phyloP scores from a whole-genome alignment of 2,888 invertebrate species.

The Pemphredon lugubris region DNA sequence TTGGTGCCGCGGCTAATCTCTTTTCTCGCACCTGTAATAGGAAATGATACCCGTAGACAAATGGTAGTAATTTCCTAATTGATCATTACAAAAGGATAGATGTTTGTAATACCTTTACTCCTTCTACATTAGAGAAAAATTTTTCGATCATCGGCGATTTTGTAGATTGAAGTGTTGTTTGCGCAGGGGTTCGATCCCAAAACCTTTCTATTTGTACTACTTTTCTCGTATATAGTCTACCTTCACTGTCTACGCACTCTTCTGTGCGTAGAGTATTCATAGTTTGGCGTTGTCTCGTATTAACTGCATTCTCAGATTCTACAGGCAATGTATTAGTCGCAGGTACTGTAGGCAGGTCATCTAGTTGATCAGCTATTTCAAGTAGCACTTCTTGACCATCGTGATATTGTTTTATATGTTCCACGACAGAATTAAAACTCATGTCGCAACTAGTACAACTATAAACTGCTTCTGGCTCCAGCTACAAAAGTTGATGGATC shows the following conservation, averaged over 20 bases:
- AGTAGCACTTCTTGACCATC: slow-evolving; percentile 87
- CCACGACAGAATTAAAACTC: slow-evolving; percentile 85
- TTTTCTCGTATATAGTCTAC: slow-evolving; percentile 82
- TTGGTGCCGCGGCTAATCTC: slow-evolving; percentile 57
- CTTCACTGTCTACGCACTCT: slow-evolving; percentile 82
- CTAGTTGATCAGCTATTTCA: slow-evolving; percentile 81
- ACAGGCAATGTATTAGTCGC: slow-evolving; percentile 36
- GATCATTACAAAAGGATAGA: no score
- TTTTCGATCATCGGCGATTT: slow-evolving; percentile 79
- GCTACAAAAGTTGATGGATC: slow-evolving; percentile 27
- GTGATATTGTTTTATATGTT: slow-evolving; percentile 86
- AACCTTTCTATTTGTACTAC: slow-evolving; percentile 84
- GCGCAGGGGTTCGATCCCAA: slow-evolving; percentile 78
- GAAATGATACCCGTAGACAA: background rate
- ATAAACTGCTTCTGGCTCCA: slow-evolving; percentile 82
- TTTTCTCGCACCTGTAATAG: slow-evolving; percentile 74
- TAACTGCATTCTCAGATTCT: slow-evolving; percentile 48
- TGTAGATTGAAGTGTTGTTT: slow-evolving; percentile 60
- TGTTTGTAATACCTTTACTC: slow-evolving; percentile 77
- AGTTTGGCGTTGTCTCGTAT: slow-evolving; percentile 70
- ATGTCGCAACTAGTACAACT: slow-evolving; percentile 86
- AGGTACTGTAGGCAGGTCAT: slow-evolving; percentile 60
- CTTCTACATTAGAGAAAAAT: slow-evolving; percentile 79
- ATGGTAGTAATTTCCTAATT: no score
- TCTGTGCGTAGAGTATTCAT: slow-evolving; percentile 81